phyloP scores from a whole-genome alignment of 2,113 vertebrate genomes.

The Ivindomyrus marchei region DNA sequence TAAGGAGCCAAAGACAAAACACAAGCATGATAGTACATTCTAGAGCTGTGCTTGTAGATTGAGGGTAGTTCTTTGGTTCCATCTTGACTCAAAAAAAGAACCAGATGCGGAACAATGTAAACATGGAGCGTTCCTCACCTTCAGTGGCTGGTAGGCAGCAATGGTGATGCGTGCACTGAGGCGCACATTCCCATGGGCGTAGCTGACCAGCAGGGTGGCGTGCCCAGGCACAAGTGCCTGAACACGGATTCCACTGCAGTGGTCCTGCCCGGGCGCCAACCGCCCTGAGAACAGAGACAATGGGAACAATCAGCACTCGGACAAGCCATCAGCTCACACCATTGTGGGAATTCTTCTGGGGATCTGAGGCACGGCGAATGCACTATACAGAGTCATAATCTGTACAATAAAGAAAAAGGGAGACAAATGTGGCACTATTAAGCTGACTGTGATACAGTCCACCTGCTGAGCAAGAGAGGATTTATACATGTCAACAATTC shows the following conservation, averaged over 20 bases:
- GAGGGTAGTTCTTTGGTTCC: background rate
- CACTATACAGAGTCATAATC: background rate
- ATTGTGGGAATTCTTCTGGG: background rate
- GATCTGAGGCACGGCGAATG: background rate
- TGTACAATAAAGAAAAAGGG: background rate
- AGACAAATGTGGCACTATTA: background rate
- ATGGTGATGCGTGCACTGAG: conserved; percentile 80
- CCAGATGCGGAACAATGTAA: background rate
- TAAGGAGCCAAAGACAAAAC: background rate
- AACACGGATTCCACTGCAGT: conserved; percentile 77
- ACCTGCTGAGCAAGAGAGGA: background rate
- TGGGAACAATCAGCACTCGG: background rate
- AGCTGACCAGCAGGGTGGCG: conserved; percentile 73
- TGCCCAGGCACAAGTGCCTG: conserved; percentile 70
- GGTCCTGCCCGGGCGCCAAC: conserved; percentile 59
- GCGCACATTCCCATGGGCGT: conserved; percentile 66
- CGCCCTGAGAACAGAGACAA: conserved; percentile 54
- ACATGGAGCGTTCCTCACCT: conserved; percentile 59
- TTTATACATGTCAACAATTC: background rate
- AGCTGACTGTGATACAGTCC: background rate
- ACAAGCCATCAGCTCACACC: background rate
- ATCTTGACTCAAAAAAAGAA: background rate
- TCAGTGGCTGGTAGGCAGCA: conserved; percentile 74
- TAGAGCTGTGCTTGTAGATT: background rate
- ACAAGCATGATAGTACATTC: background rate